Base-by-base conservation (phyloP, 2,113 vertebrate species). In the Sisor rabdophorus region DNA sequence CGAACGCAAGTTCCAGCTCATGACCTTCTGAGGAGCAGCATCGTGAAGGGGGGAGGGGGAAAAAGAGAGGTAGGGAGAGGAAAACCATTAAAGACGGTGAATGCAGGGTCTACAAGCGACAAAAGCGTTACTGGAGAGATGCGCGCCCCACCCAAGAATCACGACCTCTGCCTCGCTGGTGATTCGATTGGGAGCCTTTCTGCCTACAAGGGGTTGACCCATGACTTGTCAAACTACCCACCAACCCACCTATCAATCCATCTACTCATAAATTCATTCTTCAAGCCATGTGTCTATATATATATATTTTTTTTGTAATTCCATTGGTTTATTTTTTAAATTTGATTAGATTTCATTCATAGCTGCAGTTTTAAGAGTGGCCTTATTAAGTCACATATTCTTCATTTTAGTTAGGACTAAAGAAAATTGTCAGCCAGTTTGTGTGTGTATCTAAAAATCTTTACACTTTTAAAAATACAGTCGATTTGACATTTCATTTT, bases 1-100 rank as follows among this genome's bases (percentile, higher is more conserved):
- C 85, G 91, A 93, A 86, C 89, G 90, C 88, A 90, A 92, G 88
- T 93, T 93, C 90, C 92, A 93, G 87, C 92, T 92, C 88, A 92
- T 93, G 92, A 93, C 92, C 91, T 93, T 93, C 91, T 93, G 90
- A 93, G 89, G 89, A 92, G 84, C 88, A 17, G 80, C 87, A 20
- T 80, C 81, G 73, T 80, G 44, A 78, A 81, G 86, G 73, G 53
- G 80, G 73, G 71, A 68, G 63, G 67, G 40, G 22, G 72, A 19
- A 60, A 20, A 72, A 36, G 63, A 68, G 60, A 71, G 40, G 69
- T 71, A 47, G 55, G 52, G 48, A 40, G 75, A 20, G 68, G 79
- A 79, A 77, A 71, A 26, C 17, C 2, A 53, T 7, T 11, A 22
- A 16, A 44, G 20, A 28, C 0, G 11, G 9, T 9, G n/a, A 28